phyloP scores from a whole-genome alignment of 2,797 vertebrate genomes.

The Ispidina lecontei region DNA sequence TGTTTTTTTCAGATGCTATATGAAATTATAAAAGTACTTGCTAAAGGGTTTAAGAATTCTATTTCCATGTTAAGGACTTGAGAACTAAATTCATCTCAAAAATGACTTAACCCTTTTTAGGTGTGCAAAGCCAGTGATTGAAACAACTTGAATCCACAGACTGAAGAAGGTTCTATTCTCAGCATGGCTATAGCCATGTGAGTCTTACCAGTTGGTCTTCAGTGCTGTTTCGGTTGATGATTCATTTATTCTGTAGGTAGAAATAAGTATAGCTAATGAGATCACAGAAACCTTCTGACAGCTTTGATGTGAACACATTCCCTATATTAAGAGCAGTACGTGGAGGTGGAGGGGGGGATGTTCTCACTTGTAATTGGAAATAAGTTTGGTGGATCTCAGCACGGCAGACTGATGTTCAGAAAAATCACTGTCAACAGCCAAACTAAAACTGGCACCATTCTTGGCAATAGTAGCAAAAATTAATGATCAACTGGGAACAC shows the following conservation, averaged over 20 bases:
- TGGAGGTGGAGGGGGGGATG: conserved; percentile 42
- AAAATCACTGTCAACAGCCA: conserved; percentile 34
- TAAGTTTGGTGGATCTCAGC: conserved; percentile 51
- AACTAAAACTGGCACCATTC: neutral
- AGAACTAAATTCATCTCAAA: neutral
- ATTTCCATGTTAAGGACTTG: neutral
- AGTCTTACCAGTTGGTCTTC: conserved; percentile 48
- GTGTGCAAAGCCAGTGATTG: neutral
- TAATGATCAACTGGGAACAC: neutral
- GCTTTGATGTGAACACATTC: conserved; percentile 67
- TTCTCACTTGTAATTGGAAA: conserved; percentile 63
- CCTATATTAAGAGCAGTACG: conserved; percentile 62
- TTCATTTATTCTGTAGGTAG: conserved; percentile 69
- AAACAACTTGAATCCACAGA: neutral
- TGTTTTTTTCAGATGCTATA: neutral
- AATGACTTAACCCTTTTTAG: conserved; percentile 5
- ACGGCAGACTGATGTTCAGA: conserved; percentile 42
- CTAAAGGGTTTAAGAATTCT: neutral
- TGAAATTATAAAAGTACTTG: neutral
- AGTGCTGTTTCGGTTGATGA: conserved; percentile 56
- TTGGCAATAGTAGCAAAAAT: conserved; percentile 5
- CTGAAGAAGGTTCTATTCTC: neutral
- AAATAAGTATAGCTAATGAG: conserved; percentile 69
- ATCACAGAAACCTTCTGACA: conserved; percentile 70
- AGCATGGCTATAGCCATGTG: conserved; percentile 5